Evolutionary conservation across 92 coral and sea anemone genomes (phyloP).

Genomic region (Actinostola sp.): DNA sequence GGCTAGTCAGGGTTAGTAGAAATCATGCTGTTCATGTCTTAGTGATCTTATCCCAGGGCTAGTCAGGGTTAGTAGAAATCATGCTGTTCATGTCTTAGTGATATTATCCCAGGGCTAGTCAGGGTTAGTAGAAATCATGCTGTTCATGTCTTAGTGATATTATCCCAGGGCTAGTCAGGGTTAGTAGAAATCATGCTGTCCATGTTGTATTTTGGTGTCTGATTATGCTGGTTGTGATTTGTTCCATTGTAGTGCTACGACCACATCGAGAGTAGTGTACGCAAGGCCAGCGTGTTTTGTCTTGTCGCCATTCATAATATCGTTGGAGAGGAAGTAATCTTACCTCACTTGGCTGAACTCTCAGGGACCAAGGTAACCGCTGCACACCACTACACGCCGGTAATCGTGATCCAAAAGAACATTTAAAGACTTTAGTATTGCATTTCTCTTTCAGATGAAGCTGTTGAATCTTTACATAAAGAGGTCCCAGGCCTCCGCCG

Average conservation of each 20-base stretch:
- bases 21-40: too few relatives aligned
- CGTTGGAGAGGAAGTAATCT: constrained; percentile 81
- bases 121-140: constrained; percentile 8
- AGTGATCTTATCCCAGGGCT: too few relatives aligned
- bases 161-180: too few relatives aligned
- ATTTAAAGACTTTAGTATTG: neutral
- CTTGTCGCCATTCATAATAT: constrained; percentile 86
- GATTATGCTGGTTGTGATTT: too few relatives aligned
- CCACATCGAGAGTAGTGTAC: constrained; percentile 96
- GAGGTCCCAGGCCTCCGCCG: constrained; percentile 92
- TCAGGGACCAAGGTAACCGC: constrained; percentile 87
- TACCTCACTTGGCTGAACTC: constrained; percentile 92
- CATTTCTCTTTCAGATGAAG: constrained; percentile 69
- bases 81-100: constrained; percentile 45
- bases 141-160: too few relatives aligned
- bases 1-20: too few relatives aligned
- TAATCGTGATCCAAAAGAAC: too few relatives aligned
- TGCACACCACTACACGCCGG: neutral
- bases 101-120: constrained; percentile 76
- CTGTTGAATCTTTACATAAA: constrained; percentile 94
- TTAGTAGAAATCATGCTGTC: too few relatives aligned
- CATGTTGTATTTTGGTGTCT: too few relatives aligned
- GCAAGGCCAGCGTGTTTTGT: constrained; percentile 98
- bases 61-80: constrained; percentile 5
- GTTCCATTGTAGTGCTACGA: constrained; percentile 80